Conservation (phyloP, 1,140 invertebrate genomes). For the Papilio dardanus region DNA sequence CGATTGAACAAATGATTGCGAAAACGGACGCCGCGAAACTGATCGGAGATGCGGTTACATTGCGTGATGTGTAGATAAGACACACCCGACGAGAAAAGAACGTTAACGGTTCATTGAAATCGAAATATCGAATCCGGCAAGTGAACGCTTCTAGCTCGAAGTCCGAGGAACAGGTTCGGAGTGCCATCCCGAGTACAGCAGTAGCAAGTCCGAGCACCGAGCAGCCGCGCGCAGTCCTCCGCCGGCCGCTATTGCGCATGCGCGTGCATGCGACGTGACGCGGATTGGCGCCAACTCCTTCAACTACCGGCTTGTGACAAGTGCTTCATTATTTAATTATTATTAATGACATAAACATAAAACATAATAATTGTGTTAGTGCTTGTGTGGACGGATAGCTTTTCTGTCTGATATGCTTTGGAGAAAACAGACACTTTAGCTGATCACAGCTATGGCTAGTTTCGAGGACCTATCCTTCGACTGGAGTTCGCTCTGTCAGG, state of each 20-base stretch:
- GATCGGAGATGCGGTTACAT: constrained; percentile 53
- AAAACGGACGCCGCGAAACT: constrained; percentile 43
- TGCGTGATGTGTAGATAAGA: constrained; percentile 71
- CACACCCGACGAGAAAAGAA: constrained; percentile 65
- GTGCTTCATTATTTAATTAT: constrained; percentile 36
- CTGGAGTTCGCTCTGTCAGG: constrained; percentile 83
- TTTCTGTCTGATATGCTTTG: constrained; percentile 54
- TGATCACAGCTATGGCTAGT: constrained; percentile 74
- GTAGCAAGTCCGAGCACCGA: constrained; percentile 39
- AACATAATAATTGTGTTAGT: constrained; percentile 50
- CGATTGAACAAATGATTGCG: constrained; percentile 38
- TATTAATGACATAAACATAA: constrained; percentile 11
- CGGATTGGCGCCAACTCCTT: constrained; percentile 52
- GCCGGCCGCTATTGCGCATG: constrained; percentile 67
- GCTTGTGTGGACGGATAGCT: constrained; percentile 54
- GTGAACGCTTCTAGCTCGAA: constrained; percentile 59
- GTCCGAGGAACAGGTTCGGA: constrained; percentile 70
- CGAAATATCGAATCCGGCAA: constrained; percentile 67
- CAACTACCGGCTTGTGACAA: constrained; percentile 52
- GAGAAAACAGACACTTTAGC: constrained; percentile 57
- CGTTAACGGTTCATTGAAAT: constrained; percentile 81
- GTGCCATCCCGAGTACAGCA: constrained; percentile 62
- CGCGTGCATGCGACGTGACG: constrained; percentile 55
- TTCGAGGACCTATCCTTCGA: constrained; percentile 82
- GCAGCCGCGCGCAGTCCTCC: constrained; percentile 60